Conservation (phyloP, 2,113 vertebrate genomes). For the Oplegnathus fasciatus region DNA sequence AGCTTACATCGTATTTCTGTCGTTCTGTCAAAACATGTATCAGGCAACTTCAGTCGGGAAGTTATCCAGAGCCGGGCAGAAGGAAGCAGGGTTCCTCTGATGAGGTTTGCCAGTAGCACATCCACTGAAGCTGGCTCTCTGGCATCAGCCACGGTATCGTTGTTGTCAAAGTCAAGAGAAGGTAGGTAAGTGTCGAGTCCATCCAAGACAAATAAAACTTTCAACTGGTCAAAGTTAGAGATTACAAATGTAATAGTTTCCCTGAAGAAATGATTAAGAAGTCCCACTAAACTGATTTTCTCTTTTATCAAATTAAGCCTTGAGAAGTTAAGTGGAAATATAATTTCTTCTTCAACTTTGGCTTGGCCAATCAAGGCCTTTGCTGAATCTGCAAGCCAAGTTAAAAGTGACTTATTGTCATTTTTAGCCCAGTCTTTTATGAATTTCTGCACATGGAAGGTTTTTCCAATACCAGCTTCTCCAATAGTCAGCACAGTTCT, state of each 20-base stretch:
- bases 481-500: conserved; percentile 38
- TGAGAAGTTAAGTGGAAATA: conserved; percentile 30
- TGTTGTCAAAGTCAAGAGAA: conserved; percentile 31
- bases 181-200: conserved; percentile 25
- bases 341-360: neutral
- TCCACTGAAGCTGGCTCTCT: conserved; percentile 34
- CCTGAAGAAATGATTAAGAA: conserved; percentile 13
- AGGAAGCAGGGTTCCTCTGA: conserved; percentile 62
- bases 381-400: neutral
- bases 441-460: conserved; percentile 30
- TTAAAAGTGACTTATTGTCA: accelerated
- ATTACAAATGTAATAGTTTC: conserved; percentile 35
- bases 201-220: conserved; percentile 45
- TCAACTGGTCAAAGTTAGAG: conserved; percentile 27
- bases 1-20: conserved; percentile 65
- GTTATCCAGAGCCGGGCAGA: conserved; percentile 61
- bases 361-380: accelerated
- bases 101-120: conserved; percentile 60
- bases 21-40: neutral
- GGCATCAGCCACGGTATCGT: neutral
- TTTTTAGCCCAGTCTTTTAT: conserved; percentile 25
- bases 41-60: conserved; percentile 26
- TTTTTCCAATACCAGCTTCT: conserved; percentile 36
- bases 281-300: conserved; percentile 11
- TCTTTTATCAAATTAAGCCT: neutral